Conservation (phyloP, 2,113 vertebrate species). For the Centropus unirufus region DNA sequence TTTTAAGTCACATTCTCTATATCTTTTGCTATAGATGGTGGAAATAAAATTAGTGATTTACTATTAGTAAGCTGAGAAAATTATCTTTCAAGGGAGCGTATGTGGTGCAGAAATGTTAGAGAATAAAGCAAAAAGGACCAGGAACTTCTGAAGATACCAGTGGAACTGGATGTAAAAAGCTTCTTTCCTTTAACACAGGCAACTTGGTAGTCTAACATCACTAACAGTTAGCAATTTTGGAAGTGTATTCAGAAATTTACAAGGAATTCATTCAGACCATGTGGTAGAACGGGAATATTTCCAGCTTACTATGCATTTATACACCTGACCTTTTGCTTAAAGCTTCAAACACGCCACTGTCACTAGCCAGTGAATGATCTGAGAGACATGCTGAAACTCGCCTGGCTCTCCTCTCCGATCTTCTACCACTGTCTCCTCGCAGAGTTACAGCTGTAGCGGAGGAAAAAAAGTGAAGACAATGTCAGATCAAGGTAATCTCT, state of each 20-base stretch:
- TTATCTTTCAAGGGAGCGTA: background rate
- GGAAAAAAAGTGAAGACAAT: background rate
- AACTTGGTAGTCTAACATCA: background rate
- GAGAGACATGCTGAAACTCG: conserved; percentile 90
- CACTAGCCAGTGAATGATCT: conserved; percentile 94
- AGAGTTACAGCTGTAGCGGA: conserved; percentile 85
- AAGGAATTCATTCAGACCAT: background rate
- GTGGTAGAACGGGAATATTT: conserved; percentile 58
- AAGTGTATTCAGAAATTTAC: background rate
- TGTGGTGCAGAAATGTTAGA: background rate
- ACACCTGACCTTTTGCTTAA: conserved; percentile 89
- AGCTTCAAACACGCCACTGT: conserved; percentile 97
- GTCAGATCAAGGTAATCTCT: background rate
- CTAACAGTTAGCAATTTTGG: background rate
- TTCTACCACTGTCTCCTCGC: conserved; percentile 86
- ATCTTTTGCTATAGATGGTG: background rate
- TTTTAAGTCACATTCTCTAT: background rate
- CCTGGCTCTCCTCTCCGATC: conserved; percentile 86
- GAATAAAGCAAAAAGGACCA: background rate
- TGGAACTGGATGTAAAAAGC: background rate
- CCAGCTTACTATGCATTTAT: conserved; percentile 47
- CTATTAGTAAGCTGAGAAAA: background rate
- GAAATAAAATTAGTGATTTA: background rate
- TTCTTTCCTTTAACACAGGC: background rate
- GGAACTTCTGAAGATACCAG: background rate